Conservation (phyloP, 2,888 invertebrate genomes). For the Allacma fusca region DNA sequence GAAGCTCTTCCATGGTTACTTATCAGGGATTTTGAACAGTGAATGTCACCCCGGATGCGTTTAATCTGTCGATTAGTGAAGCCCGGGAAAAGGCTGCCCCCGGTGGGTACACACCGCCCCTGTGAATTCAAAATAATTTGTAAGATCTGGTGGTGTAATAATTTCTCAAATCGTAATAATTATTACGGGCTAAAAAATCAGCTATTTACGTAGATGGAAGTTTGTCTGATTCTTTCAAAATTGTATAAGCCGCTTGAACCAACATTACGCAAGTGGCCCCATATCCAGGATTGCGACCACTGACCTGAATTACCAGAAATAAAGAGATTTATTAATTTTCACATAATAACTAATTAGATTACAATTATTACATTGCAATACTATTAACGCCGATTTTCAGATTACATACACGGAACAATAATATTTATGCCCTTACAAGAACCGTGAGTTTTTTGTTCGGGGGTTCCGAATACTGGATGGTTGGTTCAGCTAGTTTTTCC, state of each 20-base stretch:
- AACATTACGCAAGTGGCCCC: slow-evolving; percentile 79
- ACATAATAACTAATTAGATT: neutral
- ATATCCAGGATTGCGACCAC: slow-evolving; percentile 80
- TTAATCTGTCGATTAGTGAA: slow-evolving; percentile 76
- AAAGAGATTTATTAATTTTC: neutral
- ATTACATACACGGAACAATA: neutral
- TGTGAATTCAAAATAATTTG: slow-evolving; percentile 65
- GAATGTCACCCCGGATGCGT: slow-evolving; percentile 76
- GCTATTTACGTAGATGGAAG: slow-evolving; percentile 78
- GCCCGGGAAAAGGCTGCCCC: slow-evolving; percentile 87
- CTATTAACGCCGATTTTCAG: neutral
- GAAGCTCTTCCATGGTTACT: too few relatives aligned
- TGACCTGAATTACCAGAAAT: slow-evolving; percentile 64
- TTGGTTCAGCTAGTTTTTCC: slow-evolving; percentile 69
- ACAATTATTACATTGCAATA: neutral
- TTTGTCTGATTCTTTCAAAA: slow-evolving; percentile 78
- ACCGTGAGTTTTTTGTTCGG: slow-evolving; percentile 74
- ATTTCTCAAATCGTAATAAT: neutral
- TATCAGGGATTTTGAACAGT: slow-evolving; percentile 71
- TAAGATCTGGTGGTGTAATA: neutral
- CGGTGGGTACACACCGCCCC: slow-evolving; percentile 87
- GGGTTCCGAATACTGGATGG: slow-evolving; percentile 69
- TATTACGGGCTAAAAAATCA: neutral
- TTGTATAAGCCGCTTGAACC: slow-evolving; percentile 76
- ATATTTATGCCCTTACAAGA: slow-evolving; percentile 66